These are phyloP conservation scores for Amia ocellicauda DNA, from an alignment of 2,113 vertebrate genomes.

Conservation along the genomic window DNA sequence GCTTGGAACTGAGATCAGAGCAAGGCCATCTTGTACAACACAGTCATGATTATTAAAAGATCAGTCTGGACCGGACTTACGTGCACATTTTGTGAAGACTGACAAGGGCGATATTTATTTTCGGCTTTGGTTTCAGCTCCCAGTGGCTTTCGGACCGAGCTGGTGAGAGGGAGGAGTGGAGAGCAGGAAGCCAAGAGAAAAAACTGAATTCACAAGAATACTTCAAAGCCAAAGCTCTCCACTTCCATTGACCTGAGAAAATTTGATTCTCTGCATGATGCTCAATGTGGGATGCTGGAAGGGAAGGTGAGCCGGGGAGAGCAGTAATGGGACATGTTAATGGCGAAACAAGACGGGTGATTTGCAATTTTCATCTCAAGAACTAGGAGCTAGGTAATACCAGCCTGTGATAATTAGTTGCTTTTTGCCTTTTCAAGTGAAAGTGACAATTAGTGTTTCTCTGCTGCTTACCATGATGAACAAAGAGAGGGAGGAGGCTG, in stretches of 20 bases:
- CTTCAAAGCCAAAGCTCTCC: not conserved
- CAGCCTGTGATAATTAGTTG: conserved; percentile 1
- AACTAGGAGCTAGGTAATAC: not conserved
- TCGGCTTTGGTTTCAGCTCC: no score
- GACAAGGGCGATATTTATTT: no score
- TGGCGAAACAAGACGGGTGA: not conserved
- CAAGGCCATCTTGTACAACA: no score
- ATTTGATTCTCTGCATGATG: not conserved
- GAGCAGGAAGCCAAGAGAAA: not conserved
- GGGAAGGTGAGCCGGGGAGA: not conserved
- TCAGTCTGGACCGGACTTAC: no score
- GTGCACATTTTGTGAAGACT: no score
- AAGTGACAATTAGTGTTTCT: not conserved
- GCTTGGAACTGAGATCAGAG: no score
- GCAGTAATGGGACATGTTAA: not conserved
- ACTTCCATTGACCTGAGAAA: not conserved
- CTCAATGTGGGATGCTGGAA: not conserved
- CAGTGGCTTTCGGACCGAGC: no score
- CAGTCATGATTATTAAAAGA: no score
- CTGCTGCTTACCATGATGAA: not conserved
- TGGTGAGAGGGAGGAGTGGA: not conserved
- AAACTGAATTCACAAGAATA: no score
- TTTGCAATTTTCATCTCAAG: conserved; percentile 2
- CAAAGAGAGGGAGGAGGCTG: not conserved
- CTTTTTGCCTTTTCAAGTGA: not conserved